Conservation (phyloP, 2,113 vertebrate species). For the Eubucco bourcierii region DNA sequence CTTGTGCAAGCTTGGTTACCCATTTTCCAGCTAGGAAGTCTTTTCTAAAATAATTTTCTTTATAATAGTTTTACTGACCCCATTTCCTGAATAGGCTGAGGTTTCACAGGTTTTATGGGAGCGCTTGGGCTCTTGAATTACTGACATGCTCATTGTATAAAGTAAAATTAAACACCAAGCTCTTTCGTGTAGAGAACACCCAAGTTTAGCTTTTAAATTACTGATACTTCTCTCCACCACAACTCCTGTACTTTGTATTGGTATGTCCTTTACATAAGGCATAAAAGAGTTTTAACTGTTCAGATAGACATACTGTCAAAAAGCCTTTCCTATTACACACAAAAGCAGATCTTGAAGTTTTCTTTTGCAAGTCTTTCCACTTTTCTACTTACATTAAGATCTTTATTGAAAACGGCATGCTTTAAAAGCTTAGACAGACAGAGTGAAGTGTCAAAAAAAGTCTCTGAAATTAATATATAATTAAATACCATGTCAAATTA, state of each 20-base stretch:
- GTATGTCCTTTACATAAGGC: background rate
- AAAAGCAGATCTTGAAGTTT: background rate
- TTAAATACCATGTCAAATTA: background rate
- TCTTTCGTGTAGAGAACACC: background rate
- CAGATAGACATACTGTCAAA: background rate
- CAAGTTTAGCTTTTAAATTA: no score
- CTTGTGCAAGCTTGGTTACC: background rate
- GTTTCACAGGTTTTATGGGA: background rate
- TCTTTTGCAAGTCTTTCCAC: background rate
- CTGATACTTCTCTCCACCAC: background rate
- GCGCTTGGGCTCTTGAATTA: background rate
- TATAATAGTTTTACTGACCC: background rate
- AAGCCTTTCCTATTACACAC: background rate
- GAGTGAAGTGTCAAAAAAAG: background rate
- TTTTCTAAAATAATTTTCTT: background rate
- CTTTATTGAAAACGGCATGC: background rate
- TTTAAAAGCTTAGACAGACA: background rate
- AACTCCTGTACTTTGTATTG: background rate
- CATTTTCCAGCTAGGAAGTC: background rate
- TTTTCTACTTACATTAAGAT: background rate
- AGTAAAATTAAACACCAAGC: background rate
- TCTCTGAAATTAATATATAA: no score
- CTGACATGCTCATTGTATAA: background rate
- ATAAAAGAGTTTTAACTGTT: background rate
- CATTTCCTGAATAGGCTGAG: background rate